Evolutionary conservation across 1,140 invertebrate species (phyloP), one percentile per base, ranked within the genome.

Genomic region (Eumeta japonica): DNA sequence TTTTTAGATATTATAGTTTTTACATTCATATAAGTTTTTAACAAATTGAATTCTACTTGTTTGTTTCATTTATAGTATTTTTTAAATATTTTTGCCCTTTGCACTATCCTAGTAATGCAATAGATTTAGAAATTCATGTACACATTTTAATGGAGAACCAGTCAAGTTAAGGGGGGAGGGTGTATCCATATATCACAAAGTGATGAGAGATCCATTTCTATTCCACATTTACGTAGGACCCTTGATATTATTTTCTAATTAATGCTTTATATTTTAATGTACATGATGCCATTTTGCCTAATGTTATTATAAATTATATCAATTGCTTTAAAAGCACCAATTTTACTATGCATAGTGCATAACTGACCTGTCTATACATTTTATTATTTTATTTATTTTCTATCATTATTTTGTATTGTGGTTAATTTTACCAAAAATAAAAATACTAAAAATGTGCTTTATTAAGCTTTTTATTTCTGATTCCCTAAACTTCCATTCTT

Each of bases 371-470:
- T 70, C 68, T 73, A 66, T 65, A 72, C 64, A 70, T 62, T 67
- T 67, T 68, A 71, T 67, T 72, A 68, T 55, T 70, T 73, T 73
- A 73, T 73, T 73, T 73, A 73, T 73, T 73, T n/a, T 70, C 64
- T 65, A 68, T 72, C 54, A 73, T 70, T 70, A 73, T 68, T 73
- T 73, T 70, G 65, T 73, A 70, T 67, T 70, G 60, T 68, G 68
- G 68, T 73, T 70, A 73, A 73, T 65, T 73, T 68, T 73, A 73
- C 68, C 68, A 70, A 73, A 73, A 73, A 73, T 73, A 73, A 73
- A 70, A 68, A 64, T 70, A 73, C 65, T 73, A 73, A 73, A n/a
- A 73, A 70, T 73, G 62, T 70, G 68, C 65, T 73, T 73, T 62
- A 65, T 32, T 45, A 43, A 35, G 61, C 49, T 58, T 73, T 64